These are phyloP conservation scores for Myrmophylax atrothorax DNA, from an alignment of 2,113 vertebrate genomes.

Conservation along the genomic window DNA sequence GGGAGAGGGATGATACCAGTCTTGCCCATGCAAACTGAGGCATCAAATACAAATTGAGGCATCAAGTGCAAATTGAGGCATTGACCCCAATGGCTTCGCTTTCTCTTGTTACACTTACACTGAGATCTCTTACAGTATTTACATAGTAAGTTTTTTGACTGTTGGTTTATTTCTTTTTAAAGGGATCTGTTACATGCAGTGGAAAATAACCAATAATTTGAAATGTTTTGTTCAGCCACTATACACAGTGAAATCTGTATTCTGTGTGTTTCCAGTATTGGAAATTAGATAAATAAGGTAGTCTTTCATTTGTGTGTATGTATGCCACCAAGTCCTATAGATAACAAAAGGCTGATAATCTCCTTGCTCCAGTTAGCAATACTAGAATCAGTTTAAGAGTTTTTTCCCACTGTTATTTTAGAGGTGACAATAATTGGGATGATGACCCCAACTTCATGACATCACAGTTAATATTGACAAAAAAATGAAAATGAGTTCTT, in stretches of 20 bases:
- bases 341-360: neutral
- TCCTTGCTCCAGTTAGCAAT: neutral
- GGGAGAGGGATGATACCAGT: neutral
- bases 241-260: neutral
- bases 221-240: neutral
- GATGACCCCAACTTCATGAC: neutral
- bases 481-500: neutral
- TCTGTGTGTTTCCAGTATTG: neutral
- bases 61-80: neutral
- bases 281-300: neutral
- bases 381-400: neutral
- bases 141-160: rapidly evolving
- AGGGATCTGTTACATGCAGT: neutral
- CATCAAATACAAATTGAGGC: neutral
- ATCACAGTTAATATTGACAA: neutral
- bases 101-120: neutral
- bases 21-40: neutral
- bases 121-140: neutral
- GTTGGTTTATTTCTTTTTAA: neutral
- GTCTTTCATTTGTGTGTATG: neutral
- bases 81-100: neutral
- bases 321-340: neutral
- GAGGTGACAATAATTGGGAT: neutral
- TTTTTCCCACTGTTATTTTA: neutral
- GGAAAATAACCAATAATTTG: neutral